phyloP scores from a whole-genome alignment of 1,140 invertebrate species.

The Aphaenogaster floridana region DNA sequence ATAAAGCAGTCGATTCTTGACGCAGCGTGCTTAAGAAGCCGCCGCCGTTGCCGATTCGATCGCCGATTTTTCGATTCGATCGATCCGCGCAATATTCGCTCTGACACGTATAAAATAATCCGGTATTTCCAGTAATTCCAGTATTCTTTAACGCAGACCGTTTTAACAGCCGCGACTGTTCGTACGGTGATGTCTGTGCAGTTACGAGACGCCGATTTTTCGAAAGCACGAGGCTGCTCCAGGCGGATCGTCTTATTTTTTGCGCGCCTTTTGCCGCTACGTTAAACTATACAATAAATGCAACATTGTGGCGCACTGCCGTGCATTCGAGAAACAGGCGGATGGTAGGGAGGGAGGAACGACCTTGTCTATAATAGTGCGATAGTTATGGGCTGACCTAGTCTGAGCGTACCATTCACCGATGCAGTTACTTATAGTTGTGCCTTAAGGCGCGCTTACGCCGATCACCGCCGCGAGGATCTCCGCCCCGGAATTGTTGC shows the following conservation, averaged over 20 bases:
- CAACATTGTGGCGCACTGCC: conserved; percentile 25
- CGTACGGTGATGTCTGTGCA: not conserved
- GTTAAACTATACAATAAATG: conserved; percentile 48
- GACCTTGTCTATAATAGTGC: conserved; percentile 79
- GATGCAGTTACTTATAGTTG: conserved; percentile 68
- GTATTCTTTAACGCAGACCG: conserved; percentile 15
- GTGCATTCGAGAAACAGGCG: conserved; percentile 17
- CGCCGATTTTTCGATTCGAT: conserved; percentile 57
- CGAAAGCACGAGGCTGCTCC: conserved; percentile 4
- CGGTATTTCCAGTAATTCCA: conserved; percentile 55
- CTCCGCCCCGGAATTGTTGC: conserved; percentile 31
- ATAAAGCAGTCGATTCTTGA: not conserved
- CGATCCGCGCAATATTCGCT: conserved; percentile 30
- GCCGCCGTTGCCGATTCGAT: not conserved
- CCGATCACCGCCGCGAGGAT: conserved; percentile 33
- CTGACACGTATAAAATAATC: conserved; percentile 63
- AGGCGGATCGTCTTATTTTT: not conserved
- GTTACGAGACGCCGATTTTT: conserved; percentile 44
- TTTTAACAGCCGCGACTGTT: not conserved
- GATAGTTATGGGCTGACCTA: conserved; percentile 77
- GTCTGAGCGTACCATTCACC: conserved; percentile 78
- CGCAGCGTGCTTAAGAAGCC: not conserved
- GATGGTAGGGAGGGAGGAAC: conserved; percentile 62
- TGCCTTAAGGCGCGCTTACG: conserved; percentile 26
- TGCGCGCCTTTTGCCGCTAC: not conserved